These are phyloP conservation scores for Bilobella aurantiaca DNA, from an alignment of 1,140 invertebrate genomes.

Conservation along the genomic window DNA sequence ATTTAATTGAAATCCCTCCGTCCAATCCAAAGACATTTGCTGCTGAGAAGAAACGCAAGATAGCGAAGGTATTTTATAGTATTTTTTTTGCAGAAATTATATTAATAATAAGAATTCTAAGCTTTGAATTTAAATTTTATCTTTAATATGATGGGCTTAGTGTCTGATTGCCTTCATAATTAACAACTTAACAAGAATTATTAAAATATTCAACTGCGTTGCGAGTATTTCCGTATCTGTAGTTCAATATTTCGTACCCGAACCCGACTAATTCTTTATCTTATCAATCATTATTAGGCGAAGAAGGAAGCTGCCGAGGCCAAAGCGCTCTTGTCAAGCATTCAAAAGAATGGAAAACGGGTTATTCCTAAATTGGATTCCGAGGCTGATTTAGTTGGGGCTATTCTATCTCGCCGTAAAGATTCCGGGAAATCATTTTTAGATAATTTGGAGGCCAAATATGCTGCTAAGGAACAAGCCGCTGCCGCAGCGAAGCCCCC, in stretches of 20 bases:
- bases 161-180: no score
- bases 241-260: no score
- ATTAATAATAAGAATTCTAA: no score
- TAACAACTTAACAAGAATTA: no score
- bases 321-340: slow-evolving; percentile 12
- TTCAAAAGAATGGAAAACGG: neutral
- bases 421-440: slow-evolving; percentile 12
- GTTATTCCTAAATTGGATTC: neutral
- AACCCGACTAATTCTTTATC: no score
- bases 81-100: no score
- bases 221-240: no score
- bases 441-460: slow-evolving; percentile 18
- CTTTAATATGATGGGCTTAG: neutral
- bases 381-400: slow-evolving; percentile 9
- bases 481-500: no score
- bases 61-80: slow-evolving; percentile 6
- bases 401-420: slow-evolving; percentile 14
- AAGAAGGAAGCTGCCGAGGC: slow-evolving; percentile 27
- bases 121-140: neutral
- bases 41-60: neutral
- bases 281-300: slow-evolving; percentile 13
- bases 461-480: no score
- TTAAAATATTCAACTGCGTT: no score
- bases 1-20: neutral
- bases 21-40: neutral